phyloP scores from a whole-genome alignment of 1,140 invertebrate genomes.

The Ganaspis sp. region DNA sequence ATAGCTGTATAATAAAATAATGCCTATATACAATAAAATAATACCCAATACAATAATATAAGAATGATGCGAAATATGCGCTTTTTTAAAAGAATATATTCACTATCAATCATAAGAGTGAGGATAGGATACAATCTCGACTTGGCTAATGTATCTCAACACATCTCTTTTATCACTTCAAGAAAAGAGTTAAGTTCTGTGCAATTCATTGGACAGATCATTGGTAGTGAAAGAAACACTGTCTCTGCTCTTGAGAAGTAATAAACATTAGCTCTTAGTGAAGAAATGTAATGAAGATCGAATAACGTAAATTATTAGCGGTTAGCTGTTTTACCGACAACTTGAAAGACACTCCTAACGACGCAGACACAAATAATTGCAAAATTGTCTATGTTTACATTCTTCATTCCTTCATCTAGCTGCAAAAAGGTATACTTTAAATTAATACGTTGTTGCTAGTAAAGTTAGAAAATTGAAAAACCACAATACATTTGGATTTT shows the following conservation, averaged over 20 bases:
- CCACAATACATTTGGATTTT: too few relatives aligned
- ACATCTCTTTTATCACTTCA: not conserved
- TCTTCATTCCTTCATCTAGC: not conserved
- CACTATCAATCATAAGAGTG: too few relatives aligned
- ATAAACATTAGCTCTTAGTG: not conserved
- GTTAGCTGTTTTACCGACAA: conserved; percentile 4
- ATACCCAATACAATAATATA: too few relatives aligned
- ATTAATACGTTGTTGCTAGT: too few relatives aligned
- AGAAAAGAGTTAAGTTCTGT: not conserved
- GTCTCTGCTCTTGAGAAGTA: not conserved
- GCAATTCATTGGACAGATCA: not conserved
- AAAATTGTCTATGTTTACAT: conserved; percentile 12
- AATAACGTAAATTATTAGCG: conserved; percentile 14
- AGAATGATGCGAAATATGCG: too few relatives aligned
- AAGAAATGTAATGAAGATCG: conserved; percentile 2
- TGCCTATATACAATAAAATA: too few relatives aligned
- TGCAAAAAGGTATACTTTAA: not conserved
- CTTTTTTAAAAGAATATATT: too few relatives aligned
- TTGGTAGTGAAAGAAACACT: not conserved
- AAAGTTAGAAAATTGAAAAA: too few relatives aligned
- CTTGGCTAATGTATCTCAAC: not conserved
- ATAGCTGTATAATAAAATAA: too few relatives aligned
- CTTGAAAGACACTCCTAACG: not conserved
- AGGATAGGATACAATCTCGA: too few relatives aligned
- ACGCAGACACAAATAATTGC: not conserved